Base-by-base conservation (phyloP, 2,888 invertebrate species). In the Spodoptera exigua region DNA sequence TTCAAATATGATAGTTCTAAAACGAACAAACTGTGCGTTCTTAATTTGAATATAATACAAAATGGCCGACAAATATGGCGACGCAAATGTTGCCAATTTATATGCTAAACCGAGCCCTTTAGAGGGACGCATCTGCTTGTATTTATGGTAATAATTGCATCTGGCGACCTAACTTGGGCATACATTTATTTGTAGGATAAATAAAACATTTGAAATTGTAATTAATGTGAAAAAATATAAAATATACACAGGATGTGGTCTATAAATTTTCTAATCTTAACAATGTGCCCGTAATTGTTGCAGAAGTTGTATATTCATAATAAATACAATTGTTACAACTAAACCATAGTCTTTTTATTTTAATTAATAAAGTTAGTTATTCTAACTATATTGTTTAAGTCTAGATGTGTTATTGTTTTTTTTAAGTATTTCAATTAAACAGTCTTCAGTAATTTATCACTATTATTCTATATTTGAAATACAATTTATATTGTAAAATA, bases 41-140 rank as follows among this genome's bases (percentile, higher is more conserved):
- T 82, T 81, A 81, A 89, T 90, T 91, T 90, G 87, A 91, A 91
- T 90, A 89, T 87, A 91, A 90, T 91, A 89, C 85, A 87, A 87
- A 84, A 89, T 85, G 83, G 83, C 79, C 65, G 70, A 66, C 79
- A 76, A 82, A 84, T 76, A 82, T 82, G 83, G 83, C 78, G 56
- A 69, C 70, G 81, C 74, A 79, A 76, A 79, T 81, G 79, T 79
- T 66, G 73, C 77, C 84, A 86, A 87, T 89, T 87, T 89, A 86
- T 83, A 90, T 88, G 89, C 85, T 83, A 88, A 87, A 79, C 75
- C 61, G 49, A 55, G 67, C 54, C 63, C 68, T 70, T 65, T 70
- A 78, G 81, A 79, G 76, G 75, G 74, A 75, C 74, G 62, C 85
- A 81, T 83, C 81, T 83, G 83, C 80, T 69, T 57, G 67, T 76